Evolutionary conservation across 2,888 invertebrate genomes (phyloP), one percentile per base, ranked within the genome.

Genomic region (Holacanthella duospinosa): DNA sequence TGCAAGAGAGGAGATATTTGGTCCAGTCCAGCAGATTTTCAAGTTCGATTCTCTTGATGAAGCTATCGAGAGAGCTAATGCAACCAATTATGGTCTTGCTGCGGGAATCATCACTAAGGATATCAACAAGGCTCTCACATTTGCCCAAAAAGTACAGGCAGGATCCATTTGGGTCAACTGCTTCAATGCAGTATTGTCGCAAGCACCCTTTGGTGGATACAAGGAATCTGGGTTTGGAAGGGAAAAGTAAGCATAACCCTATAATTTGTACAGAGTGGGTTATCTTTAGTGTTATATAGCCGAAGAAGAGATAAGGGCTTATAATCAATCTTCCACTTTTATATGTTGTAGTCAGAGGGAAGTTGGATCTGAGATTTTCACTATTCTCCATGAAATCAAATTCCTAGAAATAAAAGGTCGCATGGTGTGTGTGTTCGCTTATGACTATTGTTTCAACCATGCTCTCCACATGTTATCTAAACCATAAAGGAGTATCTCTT

Each of bases 141-240:
- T 87, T 75, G 83, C 86, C 60, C 86, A 86, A 74, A 83, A 83
- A 64, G 83, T 89, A 1, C 82, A 86, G 74, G 88, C 90, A 63
- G 91, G 91, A 27, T 84, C 89, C 36, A 84, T 91, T 19, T 93
- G 92, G 92, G 82, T 89, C 2, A 89, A 89, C 77, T 85, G 85
- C 58, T 89, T 87, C 74, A 84, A 87, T 73, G 82, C 83, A 58
- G 81, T 86, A 1, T 77, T 81, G 12, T 79, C 85, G 1, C 90
- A 91, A 76, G 86, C 88, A 54, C 92, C 93, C n/a, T 93, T 93
- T 76, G 93, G 93, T 61, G 93, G 93, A 48, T 93, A 84, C 78
- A 92, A 90, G 76, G 84, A 86, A 74, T 91, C 91, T 29, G 93
- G 93, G 59, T 83, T 87, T 72, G 93, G 92, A 36, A 84, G 91